Conservation (phyloP, 2,113 vertebrate genomes). For the Trachemys scripta region DNA sequence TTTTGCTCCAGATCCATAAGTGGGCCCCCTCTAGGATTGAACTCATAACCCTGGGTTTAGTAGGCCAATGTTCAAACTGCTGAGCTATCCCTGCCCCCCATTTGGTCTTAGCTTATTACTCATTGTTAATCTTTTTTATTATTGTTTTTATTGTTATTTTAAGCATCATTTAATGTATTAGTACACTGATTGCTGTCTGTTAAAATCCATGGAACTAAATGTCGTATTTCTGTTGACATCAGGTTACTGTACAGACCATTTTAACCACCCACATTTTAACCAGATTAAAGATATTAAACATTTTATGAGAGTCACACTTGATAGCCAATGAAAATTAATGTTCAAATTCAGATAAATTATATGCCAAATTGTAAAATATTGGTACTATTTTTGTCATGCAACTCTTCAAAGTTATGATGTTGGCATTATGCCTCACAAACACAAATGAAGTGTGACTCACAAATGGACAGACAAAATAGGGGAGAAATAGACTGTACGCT, state of each 20-base stretch:
- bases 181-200: not conserved
- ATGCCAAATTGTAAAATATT: not conserved
- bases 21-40: too few relatives aligned
- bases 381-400: not conserved
- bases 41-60: too few relatives aligned
- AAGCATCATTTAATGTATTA: slow-evolving; percentile 1
- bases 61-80: too few relatives aligned
- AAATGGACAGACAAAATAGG: not conserved
- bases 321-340: slow-evolving; percentile 3
- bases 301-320: not conserved
- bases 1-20: too few relatives aligned
- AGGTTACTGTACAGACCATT: not conserved
- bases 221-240: not conserved
- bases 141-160: not conserved
- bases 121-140: not conserved
- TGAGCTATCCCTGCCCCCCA: too few relatives aligned
- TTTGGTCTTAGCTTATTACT: not conserved
- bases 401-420: not conserved
- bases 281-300: not conserved
- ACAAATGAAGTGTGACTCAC: not conserved
- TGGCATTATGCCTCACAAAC: not conserved
- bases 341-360: not conserved
- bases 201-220: not conserved
- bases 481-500: not conserved
- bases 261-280: not conserved